Evolutionary conservation across 1,140 invertebrate species (phyloP).

Genomic region (Macrobrachium rosenbergii): DNA sequence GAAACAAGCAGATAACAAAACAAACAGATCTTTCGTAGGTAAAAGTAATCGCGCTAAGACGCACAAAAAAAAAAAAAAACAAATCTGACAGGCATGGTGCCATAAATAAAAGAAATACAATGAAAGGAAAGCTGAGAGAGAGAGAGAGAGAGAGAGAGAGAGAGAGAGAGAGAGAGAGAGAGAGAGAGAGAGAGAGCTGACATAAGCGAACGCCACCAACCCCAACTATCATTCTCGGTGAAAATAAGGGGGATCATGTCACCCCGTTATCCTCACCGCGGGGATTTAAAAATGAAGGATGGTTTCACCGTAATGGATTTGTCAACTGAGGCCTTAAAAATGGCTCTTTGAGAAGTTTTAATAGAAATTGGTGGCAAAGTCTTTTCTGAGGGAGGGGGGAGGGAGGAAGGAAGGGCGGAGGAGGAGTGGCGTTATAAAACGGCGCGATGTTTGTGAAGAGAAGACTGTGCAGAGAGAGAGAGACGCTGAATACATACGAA

Average conservation of each 20-base stretch:
- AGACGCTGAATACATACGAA: background rate
- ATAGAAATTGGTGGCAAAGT: slow-evolving; percentile 57
- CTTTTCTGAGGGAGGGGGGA: slow-evolving; percentile 17
- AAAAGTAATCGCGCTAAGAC: too few relatives aligned
- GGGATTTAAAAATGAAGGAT: slow-evolving; percentile 55
- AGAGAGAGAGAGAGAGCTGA: slow-evolving; percentile 7
- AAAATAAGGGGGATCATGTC: slow-evolving; percentile 63
- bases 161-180: slow-evolving; percentile 20
- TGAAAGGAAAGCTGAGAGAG: background rate
- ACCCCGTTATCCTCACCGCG: slow-evolving; percentile 58
- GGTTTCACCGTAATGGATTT: slow-evolving; percentile 59
- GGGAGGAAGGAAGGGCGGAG: background rate
- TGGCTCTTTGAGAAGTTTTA: slow-evolving; percentile 63
- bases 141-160: slow-evolving; percentile 12
- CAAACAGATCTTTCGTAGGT: too few relatives aligned
- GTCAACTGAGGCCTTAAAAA: slow-evolving; percentile 60
- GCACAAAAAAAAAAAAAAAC: too few relatives aligned
- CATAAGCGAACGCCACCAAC: background rate
- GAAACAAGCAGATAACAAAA: too few relatives aligned
- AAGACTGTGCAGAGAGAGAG: background rate
- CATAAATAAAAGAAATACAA: background rate
- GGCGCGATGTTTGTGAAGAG: background rate
- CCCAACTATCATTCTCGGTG: slow-evolving; percentile 21
- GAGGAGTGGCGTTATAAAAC: background rate
- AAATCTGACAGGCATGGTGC: too few relatives aligned